Conservation (phyloP, 2,888 invertebrate species). For the Calliopum simillimum region DNA sequence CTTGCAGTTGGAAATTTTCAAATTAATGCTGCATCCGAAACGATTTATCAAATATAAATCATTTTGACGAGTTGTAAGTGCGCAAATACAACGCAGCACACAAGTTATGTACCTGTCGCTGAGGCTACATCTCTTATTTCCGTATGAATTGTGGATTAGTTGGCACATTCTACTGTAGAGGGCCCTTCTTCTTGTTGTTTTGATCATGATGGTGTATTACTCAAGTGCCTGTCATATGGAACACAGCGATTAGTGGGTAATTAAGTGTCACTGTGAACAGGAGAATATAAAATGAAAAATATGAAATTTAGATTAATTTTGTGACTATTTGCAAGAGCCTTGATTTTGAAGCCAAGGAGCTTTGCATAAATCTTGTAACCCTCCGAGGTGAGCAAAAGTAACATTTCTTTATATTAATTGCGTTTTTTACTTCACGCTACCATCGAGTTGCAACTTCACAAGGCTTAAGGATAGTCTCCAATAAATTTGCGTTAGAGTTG, state of each 20-base stretch:
- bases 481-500: too few species aligned
- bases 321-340: too few species aligned
- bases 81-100: conserved; percentile 27
- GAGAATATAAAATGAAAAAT: too few species aligned
- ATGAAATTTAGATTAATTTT: too few species aligned
- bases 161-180: background rate
- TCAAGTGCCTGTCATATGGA: conserved; percentile 29
- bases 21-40: conserved; percentile 47
- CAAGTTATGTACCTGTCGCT: conserved; percentile 55
- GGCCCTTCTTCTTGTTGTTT: conserved; percentile 4
- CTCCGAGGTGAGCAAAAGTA: too few species aligned
- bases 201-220: too few species aligned
- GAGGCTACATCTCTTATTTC: background rate
- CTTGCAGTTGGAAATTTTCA: conserved; percentile 36
- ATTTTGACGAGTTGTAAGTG: conserved; percentile 58
- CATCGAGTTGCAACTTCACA: too few species aligned
- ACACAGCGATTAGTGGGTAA: conserved; percentile 41
- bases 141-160: conserved; percentile 8
- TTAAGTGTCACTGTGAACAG: conserved; percentile 12
- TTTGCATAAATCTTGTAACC: too few species aligned
- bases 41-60: conserved; percentile 66
- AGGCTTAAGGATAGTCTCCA: too few species aligned
- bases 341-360: too few species aligned
- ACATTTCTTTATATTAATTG: too few species aligned
- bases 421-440: too few species aligned